phyloP scores from a whole-genome alignment of 1,140 invertebrate species.

The Holotrichia oblita region DNA sequence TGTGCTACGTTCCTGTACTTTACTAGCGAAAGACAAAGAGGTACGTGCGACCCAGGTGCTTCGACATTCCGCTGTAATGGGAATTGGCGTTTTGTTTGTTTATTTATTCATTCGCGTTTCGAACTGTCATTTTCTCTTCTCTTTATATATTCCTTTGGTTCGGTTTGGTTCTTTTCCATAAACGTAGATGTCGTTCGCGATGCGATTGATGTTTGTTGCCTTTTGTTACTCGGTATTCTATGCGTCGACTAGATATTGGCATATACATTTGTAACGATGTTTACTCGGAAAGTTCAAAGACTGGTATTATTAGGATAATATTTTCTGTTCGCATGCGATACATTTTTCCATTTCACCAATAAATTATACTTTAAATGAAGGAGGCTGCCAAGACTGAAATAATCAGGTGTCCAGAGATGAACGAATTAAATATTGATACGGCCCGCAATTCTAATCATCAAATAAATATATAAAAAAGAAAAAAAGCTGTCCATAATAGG shows the following conservation, averaged over 20 bases:
- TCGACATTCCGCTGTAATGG: slow-evolving; percentile 13
- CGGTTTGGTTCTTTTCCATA: slow-evolving; percentile 5
- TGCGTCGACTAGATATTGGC: too few relatives aligned
- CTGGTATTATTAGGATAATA: too few relatives aligned
- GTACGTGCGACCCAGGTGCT: not conserved
- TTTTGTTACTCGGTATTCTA: not conserved
- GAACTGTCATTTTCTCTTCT: slow-evolving; percentile 20
- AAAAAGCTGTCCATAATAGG: too few relatives aligned
- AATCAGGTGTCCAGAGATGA: not conserved
- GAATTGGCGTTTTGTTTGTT: slow-evolving; percentile 12
- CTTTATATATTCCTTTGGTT: slow-evolving; percentile 15
- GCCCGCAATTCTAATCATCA: too few relatives aligned
- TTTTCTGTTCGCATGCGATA: too few relatives aligned
- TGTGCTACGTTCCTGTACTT: not conserved
- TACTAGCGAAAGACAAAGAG: not conserved
- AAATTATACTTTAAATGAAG: too few relatives aligned
- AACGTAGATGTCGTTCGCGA: not conserved
- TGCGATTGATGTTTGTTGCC: slow-evolving; percentile 1
- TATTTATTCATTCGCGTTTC: slow-evolving; percentile 20
- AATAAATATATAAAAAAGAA: too few relatives aligned
- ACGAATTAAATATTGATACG: too few relatives aligned
- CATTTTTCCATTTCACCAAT: too few relatives aligned
- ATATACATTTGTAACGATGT: too few relatives aligned
- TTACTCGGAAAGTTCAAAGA: too few relatives aligned
- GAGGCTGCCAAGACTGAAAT: too few relatives aligned